Base-by-base conservation (phyloP, 1,140 invertebrate genomes). In the Formica selysi region DNA sequence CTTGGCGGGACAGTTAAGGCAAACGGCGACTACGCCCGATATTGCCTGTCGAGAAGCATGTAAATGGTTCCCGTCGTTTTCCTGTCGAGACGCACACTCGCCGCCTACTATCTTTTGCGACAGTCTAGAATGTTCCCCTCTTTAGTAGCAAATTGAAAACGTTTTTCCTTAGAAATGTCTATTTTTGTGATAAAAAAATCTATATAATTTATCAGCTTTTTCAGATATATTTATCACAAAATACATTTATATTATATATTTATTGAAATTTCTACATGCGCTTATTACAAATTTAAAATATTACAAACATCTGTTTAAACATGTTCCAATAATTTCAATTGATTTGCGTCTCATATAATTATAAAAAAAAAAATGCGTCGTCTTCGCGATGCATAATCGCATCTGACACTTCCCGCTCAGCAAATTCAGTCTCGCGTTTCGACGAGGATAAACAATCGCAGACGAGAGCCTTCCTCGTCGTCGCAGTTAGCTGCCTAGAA, bases 1-100 rank as follows among this genome's bases (percentile, higher is more conserved):
- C 91, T 90, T 78, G 85, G 89, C 87, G 87, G 83, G 89, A 89
- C 87, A 87, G 90, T 92, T 92, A 92, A 92, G 92, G 89, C 91
- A 93, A 92, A 94, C 90, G 91, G 84, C 90, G 87, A 88, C 90
- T 90, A 90, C 90, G 85, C 79, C 88, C 79, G 76, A 91, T 91
- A 89, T 91, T 91, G 84, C 76, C 83, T 88, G 83, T 89, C 79
- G 93, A 93, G 92, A 89, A 90, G 91, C 92, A 89, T 91, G 88
- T 89, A 90, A 93, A 92, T 89, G 88, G 85, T 89, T 51, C 85
- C 86, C 80, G 92, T 91, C 91, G 83, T 85, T 51, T 51, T 64
- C 26, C 83, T 59, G 65, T 51, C 41, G 59, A 68, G 68, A 87
- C 86, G 13, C 76, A 54, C 6, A 48, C 8, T 62, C n/a, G 6